Base-by-base conservation (phyloP, 2,797 vertebrate species). In the Anisognathus igniventris region DNA sequence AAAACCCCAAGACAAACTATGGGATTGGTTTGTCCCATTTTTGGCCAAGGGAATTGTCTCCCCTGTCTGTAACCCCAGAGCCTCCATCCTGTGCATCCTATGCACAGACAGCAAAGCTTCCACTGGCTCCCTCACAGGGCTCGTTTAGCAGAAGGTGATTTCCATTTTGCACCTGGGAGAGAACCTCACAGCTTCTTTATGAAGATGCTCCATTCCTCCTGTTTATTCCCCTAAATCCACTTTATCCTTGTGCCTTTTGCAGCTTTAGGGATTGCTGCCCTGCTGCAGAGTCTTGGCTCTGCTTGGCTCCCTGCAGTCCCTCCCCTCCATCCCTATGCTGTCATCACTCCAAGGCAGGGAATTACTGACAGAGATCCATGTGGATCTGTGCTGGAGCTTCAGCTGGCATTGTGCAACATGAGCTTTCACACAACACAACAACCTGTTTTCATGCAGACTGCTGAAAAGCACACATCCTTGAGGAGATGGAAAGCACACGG, bases 1-100 rank as follows among this genome's bases (percentile, higher is more conserved):
- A 74, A 42, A 86, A 7, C 0, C 7, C 0, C n/a, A n/a, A n/a
- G n/a, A n/a, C n/a, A n/a, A 71, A 11, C 31, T 60, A 6, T 0
- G 1, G 68, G 61, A 77, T 77, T 4, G 7, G 33, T 9, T 30
- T 5, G 0, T 44, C 31, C 10, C 23, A 60, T 22, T 45, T 87
- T 14, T 50, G 39, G 30, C 28, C n/a, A 22, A 50, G 9, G 15
- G 20, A 67, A 51, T 8, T 39, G 33, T 20, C 12, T 77, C 8
- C 18, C 23, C 6, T 27, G 4, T 31, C 30, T 25, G 2, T 5
- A 74, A 50, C 24, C 61, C 37, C 48, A n/a, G 54, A 75, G 33
- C 53, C 40, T 58, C n/a, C 19, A 19, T 17, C 61, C 28, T 44
- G 19, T 8, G 31, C 50, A 18, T 17, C 3, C 7, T 2, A 27